Evolutionary conservation across 2,113 vertebrate genomes (phyloP), one percentile per base, ranked within the genome.

Genomic region (Syngnathus floridae): DNA sequence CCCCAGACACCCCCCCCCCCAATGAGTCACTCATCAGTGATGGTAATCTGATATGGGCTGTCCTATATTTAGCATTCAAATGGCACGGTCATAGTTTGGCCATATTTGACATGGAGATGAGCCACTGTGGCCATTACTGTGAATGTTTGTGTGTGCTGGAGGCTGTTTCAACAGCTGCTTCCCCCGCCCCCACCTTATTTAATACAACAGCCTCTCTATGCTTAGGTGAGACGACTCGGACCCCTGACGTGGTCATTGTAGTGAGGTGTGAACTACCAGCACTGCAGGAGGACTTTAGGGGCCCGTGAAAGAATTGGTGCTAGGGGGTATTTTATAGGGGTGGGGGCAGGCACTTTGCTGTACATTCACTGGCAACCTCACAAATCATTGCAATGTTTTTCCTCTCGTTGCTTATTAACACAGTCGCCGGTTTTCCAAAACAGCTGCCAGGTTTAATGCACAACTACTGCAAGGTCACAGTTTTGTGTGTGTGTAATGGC

Each of bases 221-320:
- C 75, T 67, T 76, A 88, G 86, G 86, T 89, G 84, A 82, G 86
- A 87, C 69, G 72, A 51, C 58, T 31, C 26, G 61, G 74, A 79
- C 83, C 82, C 84, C 82, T 79, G 82, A 79, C 35, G 83, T 70
- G 84, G 65, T 43, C 70, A 82, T 87, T 88, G 81, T 81, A 78
- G 43, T 54, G 76, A 88, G 84, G 88, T 89, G 88, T 89, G 81
- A 89, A 87, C 64, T 46, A 49, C 62, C 74, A 22, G 77, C 75
- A 75, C 79, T 11, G 37, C 76, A 72, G 70, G 71, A 73, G 54
- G 68, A 69, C 59, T 81, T 76, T 51, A 74, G 76, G 77, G 62
- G 74, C 54, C 62, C 73, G 71, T 76, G 70, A 81, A 77, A 45
- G 67, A 7, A 9, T 56, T 35, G 62, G 63, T 37, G 45, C 48